Conservation (phyloP, 2,113 vertebrate genomes). For the Xiphias gladius region DNA sequence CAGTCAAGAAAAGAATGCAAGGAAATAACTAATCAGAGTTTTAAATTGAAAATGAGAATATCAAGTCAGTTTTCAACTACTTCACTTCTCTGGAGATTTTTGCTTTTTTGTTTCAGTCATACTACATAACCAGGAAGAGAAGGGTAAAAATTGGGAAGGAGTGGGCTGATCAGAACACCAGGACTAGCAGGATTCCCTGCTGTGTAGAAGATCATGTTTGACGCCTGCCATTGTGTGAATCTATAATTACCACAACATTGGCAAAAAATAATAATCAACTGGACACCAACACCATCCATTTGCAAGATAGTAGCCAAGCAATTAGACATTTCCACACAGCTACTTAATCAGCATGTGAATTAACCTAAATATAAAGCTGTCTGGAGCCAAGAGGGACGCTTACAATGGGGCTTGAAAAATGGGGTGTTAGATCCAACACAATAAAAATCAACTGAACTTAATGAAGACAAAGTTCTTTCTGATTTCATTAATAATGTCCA, state of each 20-base stretch:
- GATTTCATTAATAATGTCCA: background rate
- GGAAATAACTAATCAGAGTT: background rate
- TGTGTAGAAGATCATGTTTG: slow-evolving; percentile 8
- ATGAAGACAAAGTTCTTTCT: background rate
- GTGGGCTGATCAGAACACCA: slow-evolving; percentile 1
- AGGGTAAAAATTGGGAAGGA: background rate
- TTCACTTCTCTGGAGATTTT: background rate
- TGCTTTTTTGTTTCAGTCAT: slow-evolving; percentile 1
- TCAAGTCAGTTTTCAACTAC: background rate
- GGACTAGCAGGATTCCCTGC: slow-evolving; percentile 11
- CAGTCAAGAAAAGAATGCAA: slow-evolving; percentile 1
- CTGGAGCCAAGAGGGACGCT: slow-evolving; percentile 4
- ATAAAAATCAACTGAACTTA: slow-evolving; percentile 15
- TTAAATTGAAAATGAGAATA: background rate
- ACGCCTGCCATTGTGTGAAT: slow-evolving; percentile 33
- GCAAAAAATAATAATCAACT: slow-evolving; percentile 48
- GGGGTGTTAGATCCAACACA: background rate
- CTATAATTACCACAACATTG: slow-evolving; percentile 47
- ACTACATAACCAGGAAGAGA: slow-evolving; percentile 4
- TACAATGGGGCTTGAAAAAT: background rate
- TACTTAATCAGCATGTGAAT: slow-evolving; percentile 37
- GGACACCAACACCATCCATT: slow-evolving; percentile 22
- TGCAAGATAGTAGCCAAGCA: slow-evolving; percentile 32
- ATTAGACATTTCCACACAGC: slow-evolving; percentile 22
- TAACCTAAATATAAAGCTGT: slow-evolving; percentile 38